Conservation (phyloP, 92 coral and sea anemone species). For the Desmophyllum pertusum region DNA sequence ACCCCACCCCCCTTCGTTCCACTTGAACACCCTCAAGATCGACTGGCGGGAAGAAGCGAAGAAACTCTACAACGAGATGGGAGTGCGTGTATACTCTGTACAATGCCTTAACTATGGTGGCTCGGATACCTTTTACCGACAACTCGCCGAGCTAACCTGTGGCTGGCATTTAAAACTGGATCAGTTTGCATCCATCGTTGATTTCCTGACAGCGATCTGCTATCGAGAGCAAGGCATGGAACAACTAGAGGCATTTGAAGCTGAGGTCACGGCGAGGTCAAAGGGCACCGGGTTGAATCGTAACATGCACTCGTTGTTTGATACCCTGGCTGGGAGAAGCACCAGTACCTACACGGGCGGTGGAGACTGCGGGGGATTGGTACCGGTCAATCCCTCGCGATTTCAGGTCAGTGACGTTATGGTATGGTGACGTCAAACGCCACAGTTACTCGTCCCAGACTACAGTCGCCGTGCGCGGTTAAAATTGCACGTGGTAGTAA, state of each 20-base stretch:
- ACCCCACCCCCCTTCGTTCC: constrained; percentile 92
- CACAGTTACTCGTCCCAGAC: not conserved
- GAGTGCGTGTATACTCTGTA: constrained; percentile 86
- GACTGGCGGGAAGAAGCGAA: constrained; percentile 95
- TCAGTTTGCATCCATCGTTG: constrained; percentile 94
- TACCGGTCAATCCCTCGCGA: constrained; percentile 90
- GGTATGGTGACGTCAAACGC: not conserved
- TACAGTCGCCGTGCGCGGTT: too few relatives aligned
- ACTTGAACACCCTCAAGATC: constrained; percentile 83
- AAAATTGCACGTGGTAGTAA: too few relatives aligned
- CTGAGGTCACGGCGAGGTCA: constrained; percentile 73
- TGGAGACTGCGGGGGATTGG: constrained; percentile 54
- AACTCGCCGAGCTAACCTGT: constrained; percentile 83
- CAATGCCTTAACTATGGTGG: constrained; percentile 82
- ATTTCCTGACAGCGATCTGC: constrained; percentile 92
- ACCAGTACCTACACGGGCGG: constrained; percentile 62
- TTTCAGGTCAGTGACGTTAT: constrained; percentile 50
- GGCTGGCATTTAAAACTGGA: constrained; percentile 98
- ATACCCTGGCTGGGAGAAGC: constrained; percentile 85
- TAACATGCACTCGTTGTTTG: constrained; percentile 86
- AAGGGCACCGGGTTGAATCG: constrained; percentile 91
- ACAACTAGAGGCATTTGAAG: constrained; percentile 81
- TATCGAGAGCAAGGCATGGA: constrained; percentile 93
- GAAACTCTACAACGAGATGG: constrained; percentile 89
- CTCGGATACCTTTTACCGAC: constrained; percentile 85